Percentiles rank a stretch among this genome's conserved stretches.
phyloP scores from a whole-genome alignment of 2,797 vertebrate species.

The Molossus molossus region DNA sequence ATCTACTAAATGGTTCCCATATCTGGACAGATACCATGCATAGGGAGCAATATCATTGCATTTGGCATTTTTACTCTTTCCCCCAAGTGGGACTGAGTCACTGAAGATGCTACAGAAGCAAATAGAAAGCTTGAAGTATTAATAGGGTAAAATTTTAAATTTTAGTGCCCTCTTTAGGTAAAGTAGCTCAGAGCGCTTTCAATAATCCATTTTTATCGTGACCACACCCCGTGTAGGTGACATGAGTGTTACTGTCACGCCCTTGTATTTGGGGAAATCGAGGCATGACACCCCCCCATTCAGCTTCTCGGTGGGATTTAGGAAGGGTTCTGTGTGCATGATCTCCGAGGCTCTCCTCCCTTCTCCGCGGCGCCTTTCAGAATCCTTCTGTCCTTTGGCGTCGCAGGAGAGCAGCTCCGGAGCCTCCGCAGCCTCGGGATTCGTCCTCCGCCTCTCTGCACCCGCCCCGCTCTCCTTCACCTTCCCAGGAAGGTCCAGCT shows the following conservation, averaged over 20 bases:
- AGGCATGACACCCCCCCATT: neutral
- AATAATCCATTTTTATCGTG: conserved; percentile 33
- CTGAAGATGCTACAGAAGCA: neutral
- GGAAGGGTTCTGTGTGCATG: neutral
- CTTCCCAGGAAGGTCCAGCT: conserved; percentile 56
- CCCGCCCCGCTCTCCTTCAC: conserved; percentile 34
- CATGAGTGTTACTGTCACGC: neutral
- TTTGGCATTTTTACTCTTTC: neutral
- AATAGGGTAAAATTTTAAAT: neutral
- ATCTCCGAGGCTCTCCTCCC: conserved; percentile 28
- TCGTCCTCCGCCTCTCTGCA: conserved; percentile 22
- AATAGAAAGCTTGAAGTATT: neutral
- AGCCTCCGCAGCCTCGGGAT: conserved; percentile 56
- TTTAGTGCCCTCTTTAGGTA: conserved; percentile 60
- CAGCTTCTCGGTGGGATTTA: neutral
- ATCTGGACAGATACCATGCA: neutral
- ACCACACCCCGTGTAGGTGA: conserved; percentile 75
- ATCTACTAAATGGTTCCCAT: neutral
- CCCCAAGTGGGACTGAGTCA: neutral
- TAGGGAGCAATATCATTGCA: neutral
- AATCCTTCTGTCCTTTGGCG: neutral
- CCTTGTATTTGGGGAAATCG: conserved; percentile 64
- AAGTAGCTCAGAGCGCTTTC: neutral
- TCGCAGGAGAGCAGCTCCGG: conserved; percentile 31
- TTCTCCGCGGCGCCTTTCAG: neutral